These are phyloP conservation scores for Drosophila ustulata DNA, from an alignment of 2,888 invertebrate species.

Conservation along the genomic window DNA sequence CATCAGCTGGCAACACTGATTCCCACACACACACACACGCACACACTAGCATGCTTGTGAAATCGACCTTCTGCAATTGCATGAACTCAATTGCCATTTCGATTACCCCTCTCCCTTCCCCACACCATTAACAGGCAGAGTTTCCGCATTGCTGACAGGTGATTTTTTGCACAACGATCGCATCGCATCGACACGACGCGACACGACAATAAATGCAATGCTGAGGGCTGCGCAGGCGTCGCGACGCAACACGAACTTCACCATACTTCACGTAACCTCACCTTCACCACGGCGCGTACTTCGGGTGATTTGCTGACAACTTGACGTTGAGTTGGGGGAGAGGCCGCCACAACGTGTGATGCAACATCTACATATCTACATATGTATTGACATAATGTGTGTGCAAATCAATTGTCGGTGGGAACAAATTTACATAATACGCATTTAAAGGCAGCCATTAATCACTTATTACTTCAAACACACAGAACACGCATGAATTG, in stretches of 20 bases:
- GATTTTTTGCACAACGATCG: constrained; percentile 46
- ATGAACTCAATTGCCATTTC: constrained; percentile 32
- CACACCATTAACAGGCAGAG: constrained; percentile 3
- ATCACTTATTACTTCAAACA: constrained; percentile 6
- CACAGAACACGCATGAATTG: too few relatives aligned
- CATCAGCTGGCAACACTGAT: too few relatives aligned
- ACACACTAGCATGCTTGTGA: constrained; percentile 6
- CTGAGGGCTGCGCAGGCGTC: constrained; percentile 54
- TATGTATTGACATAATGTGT: constrained; percentile 57
- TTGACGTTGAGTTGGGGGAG: constrained; percentile 43
- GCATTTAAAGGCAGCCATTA: constrained; percentile 9
- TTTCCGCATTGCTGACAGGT: constrained; percentile 72
- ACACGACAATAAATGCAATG: constrained; percentile 52
- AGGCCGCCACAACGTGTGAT: constrained; percentile 46
- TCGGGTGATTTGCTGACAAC: constrained; percentile 30
- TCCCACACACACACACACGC: background rate
- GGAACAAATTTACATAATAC: constrained; percentile 19
- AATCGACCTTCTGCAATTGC: constrained; percentile 45
- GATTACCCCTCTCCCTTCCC: constrained; percentile 15
- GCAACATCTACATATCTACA: constrained; percentile 30
- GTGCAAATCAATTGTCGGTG: constrained; percentile 47
- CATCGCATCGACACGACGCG: background rate
- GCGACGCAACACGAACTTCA: constrained; percentile 7
- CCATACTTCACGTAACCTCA: constrained; percentile 13
- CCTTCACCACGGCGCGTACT: constrained; percentile 1